Conservation (phyloP, 2,113 vertebrate genomes). For the Vidua chalybeata region DNA sequence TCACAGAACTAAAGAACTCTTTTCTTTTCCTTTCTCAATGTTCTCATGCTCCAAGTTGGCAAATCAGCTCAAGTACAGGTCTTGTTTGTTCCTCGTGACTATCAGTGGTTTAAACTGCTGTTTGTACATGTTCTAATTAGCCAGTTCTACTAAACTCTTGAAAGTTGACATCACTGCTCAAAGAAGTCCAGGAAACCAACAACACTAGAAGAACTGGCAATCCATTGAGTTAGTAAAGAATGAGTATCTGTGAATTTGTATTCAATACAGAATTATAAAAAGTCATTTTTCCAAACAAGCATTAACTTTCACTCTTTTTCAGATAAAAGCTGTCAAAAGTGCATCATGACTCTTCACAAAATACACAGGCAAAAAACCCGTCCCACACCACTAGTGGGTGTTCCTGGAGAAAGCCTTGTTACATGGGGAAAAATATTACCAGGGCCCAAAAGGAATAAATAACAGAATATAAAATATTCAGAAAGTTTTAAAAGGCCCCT, state of each 20-base stretch:
- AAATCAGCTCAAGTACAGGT: not conserved
- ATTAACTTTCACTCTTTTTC: not conserved
- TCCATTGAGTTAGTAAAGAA: not conserved
- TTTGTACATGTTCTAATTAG: not conserved
- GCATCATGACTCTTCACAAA: not conserved
- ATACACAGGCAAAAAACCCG: not conserved
- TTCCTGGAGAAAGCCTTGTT: not conserved
- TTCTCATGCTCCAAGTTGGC: not conserved
- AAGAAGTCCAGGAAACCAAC: not conserved
- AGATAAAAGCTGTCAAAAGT: not conserved
- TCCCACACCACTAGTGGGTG: not conserved
- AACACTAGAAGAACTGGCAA: not conserved
- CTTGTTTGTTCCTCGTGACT: not conserved
- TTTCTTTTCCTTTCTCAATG: not conserved
- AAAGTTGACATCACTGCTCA: not conserved
- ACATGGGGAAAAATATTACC: fast-evolving
- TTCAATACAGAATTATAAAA: not conserved
- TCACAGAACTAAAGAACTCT: not conserved
- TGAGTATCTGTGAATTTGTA: not conserved
- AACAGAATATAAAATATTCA: not conserved
- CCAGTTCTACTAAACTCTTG: not conserved
- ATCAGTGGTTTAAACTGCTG: not conserved
- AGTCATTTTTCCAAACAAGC: not conserved
- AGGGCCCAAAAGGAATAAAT: not conserved
- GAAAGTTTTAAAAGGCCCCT: not conserved